These are phyloP conservation scores for Cataglyphis hispanica DNA, from an alignment of 1,140 invertebrate genomes.

Conservation along the genomic window DNA sequence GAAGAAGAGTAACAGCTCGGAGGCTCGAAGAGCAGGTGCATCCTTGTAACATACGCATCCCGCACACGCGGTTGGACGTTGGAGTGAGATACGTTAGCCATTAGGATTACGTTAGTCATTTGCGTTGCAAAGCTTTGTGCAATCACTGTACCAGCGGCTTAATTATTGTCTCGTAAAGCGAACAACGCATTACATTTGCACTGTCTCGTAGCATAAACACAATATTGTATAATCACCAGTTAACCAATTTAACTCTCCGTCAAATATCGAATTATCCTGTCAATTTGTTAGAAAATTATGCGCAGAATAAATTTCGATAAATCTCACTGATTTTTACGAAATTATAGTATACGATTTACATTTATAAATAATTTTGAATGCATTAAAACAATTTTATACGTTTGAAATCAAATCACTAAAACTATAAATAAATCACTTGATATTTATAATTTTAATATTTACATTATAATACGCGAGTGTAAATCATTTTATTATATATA, in stretches of 20 bases:
- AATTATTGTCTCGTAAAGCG: conserved; percentile 71
- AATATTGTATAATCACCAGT: conserved; percentile 67
- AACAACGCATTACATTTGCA: conserved; percentile 67
- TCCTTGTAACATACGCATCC: conserved; percentile 72
- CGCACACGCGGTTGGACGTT: conserved; percentile 57
- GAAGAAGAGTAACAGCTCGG: conserved; percentile 64
- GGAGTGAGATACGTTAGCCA: conserved; percentile 58
- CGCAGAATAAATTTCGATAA: neutral
- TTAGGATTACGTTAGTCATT: neutral
- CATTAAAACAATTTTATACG: no score
- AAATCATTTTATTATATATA: no score
- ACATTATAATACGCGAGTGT: neutral
- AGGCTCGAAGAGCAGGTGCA: conserved; percentile 80
- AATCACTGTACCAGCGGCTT: conserved; percentile 44
- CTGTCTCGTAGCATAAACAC: conserved; percentile 31
- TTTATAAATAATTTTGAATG: no score
- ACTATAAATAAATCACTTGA: no score
- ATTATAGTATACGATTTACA: neutral
- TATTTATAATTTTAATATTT: no score
- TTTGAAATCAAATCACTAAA: no score
- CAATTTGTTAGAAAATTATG: neutral
- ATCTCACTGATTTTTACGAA: neutral
- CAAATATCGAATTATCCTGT: neutral
- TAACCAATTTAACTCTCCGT: neutral
- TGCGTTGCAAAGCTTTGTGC: conserved; percentile 56